These are phyloP conservation scores for Trididemnum clinides DNA, from an alignment of 23 tunicate genomes.

Conservation along the genomic window DNA sequence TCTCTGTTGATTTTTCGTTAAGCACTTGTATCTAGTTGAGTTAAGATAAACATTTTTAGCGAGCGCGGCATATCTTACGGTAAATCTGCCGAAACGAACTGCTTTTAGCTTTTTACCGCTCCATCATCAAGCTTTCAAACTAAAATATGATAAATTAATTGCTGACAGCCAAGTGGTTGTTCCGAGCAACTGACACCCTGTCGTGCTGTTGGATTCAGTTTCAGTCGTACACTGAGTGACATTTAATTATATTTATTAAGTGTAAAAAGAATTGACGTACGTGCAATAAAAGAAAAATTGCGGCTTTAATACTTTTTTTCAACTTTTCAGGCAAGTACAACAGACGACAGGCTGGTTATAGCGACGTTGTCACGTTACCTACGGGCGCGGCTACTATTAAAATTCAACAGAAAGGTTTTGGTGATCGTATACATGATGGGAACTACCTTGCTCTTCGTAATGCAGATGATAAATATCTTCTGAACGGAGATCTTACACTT, in stretches of 20 bases:
- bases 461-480: constrained; percentile 53
- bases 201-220: too few species aligned
- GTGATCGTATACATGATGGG: constrained; percentile 70
- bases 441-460: constrained; percentile 86
- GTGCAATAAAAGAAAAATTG: too few species aligned
- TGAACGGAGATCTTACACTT: constrained; percentile 77
- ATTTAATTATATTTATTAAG: too few species aligned
- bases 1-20: too few species aligned
- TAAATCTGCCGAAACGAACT: constrained; percentile 2
- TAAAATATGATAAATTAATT: background rate
- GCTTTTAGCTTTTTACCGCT: background rate
- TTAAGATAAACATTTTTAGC: background rate
- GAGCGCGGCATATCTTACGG: background rate
- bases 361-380: constrained; percentile 76
- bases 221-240: too few species aligned
- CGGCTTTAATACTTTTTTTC: too few species aligned
- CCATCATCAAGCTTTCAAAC: background rate
- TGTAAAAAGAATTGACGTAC: too few species aligned
- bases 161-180: too few species aligned
- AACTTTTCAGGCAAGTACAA: constrained; percentile 75
- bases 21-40: background rate
- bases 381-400: constrained; percentile 80
- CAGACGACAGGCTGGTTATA: constrained; percentile 68
- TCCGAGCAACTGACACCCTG: too few species aligned
- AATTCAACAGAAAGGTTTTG: constrained; percentile 59